Percentiles rank a stretch among this genome's conserved stretches.
Evolutionary conservation across 2,797 vertebrate species (phyloP).

Genomic region (Pempheris klunzingeri): DNA sequence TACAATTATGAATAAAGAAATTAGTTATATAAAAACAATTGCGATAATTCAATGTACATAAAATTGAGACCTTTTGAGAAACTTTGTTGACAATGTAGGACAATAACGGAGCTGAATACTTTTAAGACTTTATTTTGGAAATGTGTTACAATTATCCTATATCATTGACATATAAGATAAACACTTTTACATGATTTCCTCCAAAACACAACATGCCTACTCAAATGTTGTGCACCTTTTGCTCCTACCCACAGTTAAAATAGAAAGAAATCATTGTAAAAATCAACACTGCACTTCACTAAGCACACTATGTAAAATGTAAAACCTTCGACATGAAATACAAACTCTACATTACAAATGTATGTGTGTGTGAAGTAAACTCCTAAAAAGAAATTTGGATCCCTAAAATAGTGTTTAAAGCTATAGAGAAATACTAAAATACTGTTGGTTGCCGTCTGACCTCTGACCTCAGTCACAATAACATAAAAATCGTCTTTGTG

Average conservation of each 20-base stretch:
- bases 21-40: background rate
- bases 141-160: background rate
- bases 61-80: background rate
- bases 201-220: fast-evolving
- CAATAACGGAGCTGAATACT: background rate
- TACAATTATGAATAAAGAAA: background rate
- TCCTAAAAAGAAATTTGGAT: background rate
- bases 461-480: conserved; percentile 1
- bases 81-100: background rate
- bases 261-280: background rate
- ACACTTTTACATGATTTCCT: background rate
- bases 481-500: background rate
- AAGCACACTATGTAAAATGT: background rate
- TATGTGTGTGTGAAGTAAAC: background rate
- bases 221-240: background rate
- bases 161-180: background rate
- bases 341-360: background rate
- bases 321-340: background rate
- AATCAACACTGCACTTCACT: background rate
- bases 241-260: background rate
- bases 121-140: background rate
- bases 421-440: background rate
- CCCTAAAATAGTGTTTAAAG: background rate
- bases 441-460: background rate
- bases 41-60: background rate